A percentile compares a stretch with the other conserved stretches of the same genome.
Conservation (phyloP, 2,797 vertebrate species). For the Apogon hyalosoma region DNA sequence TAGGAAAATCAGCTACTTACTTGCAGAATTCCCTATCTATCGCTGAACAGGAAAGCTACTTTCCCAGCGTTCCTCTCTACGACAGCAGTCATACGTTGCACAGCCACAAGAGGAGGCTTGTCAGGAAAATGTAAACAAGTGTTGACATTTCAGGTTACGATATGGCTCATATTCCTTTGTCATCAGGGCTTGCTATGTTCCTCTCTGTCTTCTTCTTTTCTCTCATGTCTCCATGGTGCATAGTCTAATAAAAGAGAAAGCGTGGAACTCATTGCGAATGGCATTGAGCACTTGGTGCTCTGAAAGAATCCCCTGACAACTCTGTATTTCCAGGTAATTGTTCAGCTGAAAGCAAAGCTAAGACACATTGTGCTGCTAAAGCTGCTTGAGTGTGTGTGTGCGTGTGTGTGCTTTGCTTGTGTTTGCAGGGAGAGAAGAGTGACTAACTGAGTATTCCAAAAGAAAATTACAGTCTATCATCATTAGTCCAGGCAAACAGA, state of each 20-base stretch:
- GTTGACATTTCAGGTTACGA: slow-evolving; percentile 11
- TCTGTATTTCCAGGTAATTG: slow-evolving; percentile 47
- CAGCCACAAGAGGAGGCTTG: background rate
- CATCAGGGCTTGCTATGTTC: background rate
- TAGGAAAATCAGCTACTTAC: no score
- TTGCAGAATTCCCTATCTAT: background rate
- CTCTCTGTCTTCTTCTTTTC: slow-evolving; percentile 3
- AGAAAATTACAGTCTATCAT: slow-evolving; percentile 37
- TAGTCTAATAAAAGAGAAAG: slow-evolving; percentile 24
- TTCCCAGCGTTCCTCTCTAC: background rate
- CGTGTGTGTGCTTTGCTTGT: background rate
- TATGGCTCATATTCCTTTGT: slow-evolving; percentile 16
- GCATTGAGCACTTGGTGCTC: slow-evolving; percentile 35
- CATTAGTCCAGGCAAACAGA: slow-evolving; percentile 50
- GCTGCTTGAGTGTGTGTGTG: slow-evolving; percentile 28
- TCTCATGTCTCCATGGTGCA: background rate
- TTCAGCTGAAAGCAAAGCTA: slow-evolving; percentile 51
- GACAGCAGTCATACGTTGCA: background rate
- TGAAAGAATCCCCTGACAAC: slow-evolving; percentile 39
- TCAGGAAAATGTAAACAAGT: background rate
- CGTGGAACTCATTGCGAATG: slow-evolving; percentile 26
- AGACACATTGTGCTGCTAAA: slow-evolving; percentile 36
- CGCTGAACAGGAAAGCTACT: background rate
- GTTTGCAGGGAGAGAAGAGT: slow-evolving; percentile 35
- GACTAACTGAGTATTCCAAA: slow-evolving; percentile 52